Evolutionary conservation across 1,140 invertebrate genomes (phyloP).

Genomic region (Papilio polyxenes): DNA sequence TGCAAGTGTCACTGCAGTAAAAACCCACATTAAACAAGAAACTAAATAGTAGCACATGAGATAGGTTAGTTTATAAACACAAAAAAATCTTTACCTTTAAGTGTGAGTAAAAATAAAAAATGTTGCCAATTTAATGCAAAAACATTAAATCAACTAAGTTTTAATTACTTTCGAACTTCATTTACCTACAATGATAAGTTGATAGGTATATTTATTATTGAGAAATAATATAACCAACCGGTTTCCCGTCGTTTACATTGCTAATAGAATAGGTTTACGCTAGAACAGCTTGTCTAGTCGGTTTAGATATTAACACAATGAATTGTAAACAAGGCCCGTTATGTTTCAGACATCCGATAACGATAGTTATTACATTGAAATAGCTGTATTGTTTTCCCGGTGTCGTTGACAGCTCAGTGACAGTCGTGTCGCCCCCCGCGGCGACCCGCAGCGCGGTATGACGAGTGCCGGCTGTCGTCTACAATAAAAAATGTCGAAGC

Average conservation of each 20-base stretch:
- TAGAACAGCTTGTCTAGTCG: conserved; percentile 31
- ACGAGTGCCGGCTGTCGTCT: conserved; percentile 65
- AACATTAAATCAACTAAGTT: too few relatives aligned
- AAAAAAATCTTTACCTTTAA: too few relatives aligned
- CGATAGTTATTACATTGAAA: conserved; percentile 68
- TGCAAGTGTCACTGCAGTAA: too few relatives aligned
- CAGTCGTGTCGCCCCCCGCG: conserved; percentile 58
- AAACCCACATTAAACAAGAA: too few relatives aligned
- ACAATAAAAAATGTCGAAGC: conserved; percentile 47
- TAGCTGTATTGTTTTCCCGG: conserved; percentile 66
- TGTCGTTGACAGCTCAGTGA: conserved; percentile 65
- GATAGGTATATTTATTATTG: neutral
- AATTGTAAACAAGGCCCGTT: conserved; percentile 56
- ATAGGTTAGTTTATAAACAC: too few relatives aligned
- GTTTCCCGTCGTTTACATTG: conserved; percentile 1
- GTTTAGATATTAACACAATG: conserved; percentile 45
- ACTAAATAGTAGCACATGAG: too few relatives aligned
- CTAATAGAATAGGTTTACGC: conserved; percentile 1
- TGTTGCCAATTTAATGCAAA: too few relatives aligned
- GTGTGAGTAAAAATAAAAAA: too few relatives aligned
- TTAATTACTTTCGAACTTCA: too few relatives aligned
- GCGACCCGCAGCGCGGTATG: conserved; percentile 12
- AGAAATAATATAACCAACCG: conserved; percentile 1
- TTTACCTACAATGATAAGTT: too few relatives aligned
- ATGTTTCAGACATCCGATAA: conserved; percentile 67